Evolutionary conservation across 2,797 vertebrate species (phyloP).

Genomic region (Lemur catta): DNA sequence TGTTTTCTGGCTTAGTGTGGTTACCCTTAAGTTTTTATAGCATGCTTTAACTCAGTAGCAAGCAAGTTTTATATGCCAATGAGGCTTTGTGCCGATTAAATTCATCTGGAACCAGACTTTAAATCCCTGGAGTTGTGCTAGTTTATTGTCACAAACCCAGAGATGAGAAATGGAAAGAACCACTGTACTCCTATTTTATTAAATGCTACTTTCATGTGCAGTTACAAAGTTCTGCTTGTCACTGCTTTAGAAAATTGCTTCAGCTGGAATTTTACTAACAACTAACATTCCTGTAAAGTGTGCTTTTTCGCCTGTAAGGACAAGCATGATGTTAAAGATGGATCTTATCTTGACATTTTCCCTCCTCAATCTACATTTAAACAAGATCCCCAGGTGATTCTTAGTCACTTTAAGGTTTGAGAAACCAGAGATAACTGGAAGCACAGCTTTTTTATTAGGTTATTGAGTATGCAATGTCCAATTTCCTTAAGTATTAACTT

Average conservation of each 20-base stretch:
- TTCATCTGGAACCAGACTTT: slow-evolving; percentile 31
- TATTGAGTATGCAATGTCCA: no score
- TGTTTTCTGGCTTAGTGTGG: not conserved
- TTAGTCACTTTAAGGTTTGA: not conserved
- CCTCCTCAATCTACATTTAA: not conserved
- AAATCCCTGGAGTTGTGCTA: not conserved
- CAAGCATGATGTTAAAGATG: not conserved
- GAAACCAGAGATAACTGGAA: not conserved
- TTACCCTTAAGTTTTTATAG: not conserved
- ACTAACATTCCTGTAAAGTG: not conserved
- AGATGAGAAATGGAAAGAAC: slow-evolving; percentile 41
- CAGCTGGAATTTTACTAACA: not conserved
- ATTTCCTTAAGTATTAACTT: no score
- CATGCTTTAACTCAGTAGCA: not conserved
- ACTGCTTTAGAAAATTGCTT: not conserved
- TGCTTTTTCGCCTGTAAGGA: not conserved
- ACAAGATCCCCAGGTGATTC: not conserved
- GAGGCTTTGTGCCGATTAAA: slow-evolving; percentile 25
- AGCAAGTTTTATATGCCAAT: slow-evolving; percentile 20
- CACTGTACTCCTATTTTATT: not conserved
- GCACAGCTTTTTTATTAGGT: not conserved
- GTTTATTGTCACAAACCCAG: slow-evolving; percentile 24
- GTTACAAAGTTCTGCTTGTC: not conserved
- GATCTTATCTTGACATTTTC: not conserved
- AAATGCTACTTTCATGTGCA: slow-evolving; percentile 14